Evolutionary conservation across 2,113 vertebrate species (phyloP), one percentile per base, ranked within the genome.

Genomic region (Platichthys flesus): DNA sequence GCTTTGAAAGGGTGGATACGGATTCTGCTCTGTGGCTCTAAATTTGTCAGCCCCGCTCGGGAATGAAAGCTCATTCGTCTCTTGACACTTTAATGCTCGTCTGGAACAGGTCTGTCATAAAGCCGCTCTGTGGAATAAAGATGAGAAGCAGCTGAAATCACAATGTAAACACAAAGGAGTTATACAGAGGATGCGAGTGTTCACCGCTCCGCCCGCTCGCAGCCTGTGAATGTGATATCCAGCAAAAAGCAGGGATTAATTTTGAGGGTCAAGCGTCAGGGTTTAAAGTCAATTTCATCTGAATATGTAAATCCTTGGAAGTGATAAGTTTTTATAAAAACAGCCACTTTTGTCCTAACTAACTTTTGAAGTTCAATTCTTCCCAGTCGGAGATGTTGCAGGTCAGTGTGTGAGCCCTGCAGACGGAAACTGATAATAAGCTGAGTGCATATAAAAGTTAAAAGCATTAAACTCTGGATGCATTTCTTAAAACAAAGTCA

Each of bases 31-130:
- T 14, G 40, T 2, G 13, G 68, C 73, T 74, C 23, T 59, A 51
- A 69, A 65, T 13, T 51, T 60, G 67, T 65, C 75, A 83, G 56
- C 21, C 24, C 31, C 2, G 59, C 37, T 78, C 20, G 0, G 20
- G 65, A 70, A 73, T n/a, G 6, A 76, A 75, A 71, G 75, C 63
- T 18, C 47, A 31, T 65, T 81, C 26, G 15, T 76, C 54, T 74
- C 55, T 52, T 87, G 85, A 81, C 81, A 76, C 68, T 52, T 82
- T 79, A 51, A 51, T 51, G 47, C 47, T 18, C 47, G 15, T 6
- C 40, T 42, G 10, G 3, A 42, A 42, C 40, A 42, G 40, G 40
- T 42, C 47, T 51, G 47, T 51, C 47, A 51, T 51, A 2, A 51
- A 51, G 47, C 47, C 47, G 15, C 47, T 51, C 47, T 5, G 26